Evolutionary conservation across 2,797 vertebrate species (phyloP).

Genomic region (Cryptoprocta ferox): DNA sequence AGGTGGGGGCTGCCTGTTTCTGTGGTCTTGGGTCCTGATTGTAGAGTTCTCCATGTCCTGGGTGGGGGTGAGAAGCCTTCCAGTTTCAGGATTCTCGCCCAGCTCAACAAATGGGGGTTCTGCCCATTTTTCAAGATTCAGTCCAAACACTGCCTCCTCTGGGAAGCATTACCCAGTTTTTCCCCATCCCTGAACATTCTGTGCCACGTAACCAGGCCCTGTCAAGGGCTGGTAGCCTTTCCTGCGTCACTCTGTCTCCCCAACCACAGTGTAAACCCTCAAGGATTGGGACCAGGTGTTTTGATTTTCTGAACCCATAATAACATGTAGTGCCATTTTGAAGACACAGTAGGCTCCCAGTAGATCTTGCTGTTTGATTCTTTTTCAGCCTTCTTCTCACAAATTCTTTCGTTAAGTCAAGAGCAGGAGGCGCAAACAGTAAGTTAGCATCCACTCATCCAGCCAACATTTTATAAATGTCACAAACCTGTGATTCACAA

Average conservation of each 20-base stretch:
- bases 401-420: neutral
- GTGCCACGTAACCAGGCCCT: neutral
- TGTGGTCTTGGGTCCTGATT: neutral
- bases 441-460: constrained; percentile 19
- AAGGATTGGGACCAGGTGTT: neutral
- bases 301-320: neutral
- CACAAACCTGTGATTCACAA: neutral
- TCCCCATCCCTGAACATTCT: neutral
- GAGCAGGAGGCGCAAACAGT: neutral
- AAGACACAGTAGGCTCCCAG: neutral
- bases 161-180: neutral
- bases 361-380: neutral
- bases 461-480: neutral
- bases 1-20: neutral
- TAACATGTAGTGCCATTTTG: neutral
- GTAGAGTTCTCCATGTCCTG: neutral
- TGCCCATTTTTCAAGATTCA: neutral
- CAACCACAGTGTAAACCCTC: neutral
- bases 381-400: neutral
- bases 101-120: neutral
- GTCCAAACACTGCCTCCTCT: neutral
- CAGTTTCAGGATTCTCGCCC: neutral
- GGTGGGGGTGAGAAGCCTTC: neutral
- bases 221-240: neutral
- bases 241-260: neutral